phyloP scores from a whole-genome alignment of 30 jellyfish, hydroid and myxozoan genomes.

The Catostylus mosaicus region DNA sequence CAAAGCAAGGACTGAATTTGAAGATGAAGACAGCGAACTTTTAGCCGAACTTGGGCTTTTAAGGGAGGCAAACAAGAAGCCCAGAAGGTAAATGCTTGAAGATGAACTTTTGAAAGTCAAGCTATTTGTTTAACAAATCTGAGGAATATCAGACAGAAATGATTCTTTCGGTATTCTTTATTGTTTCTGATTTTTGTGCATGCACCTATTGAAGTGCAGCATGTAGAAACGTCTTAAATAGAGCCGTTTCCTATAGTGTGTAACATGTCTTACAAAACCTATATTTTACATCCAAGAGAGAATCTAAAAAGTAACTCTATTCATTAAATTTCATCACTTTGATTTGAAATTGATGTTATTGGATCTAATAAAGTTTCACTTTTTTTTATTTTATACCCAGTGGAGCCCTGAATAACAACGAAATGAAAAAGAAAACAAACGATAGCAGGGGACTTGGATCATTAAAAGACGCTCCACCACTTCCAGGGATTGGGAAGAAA shows the following conservation, averaged over 20 bases:
- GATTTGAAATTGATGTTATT: background rate
- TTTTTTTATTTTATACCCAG: constrained; percentile 8
- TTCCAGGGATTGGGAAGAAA: constrained; percentile 68
- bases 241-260: no score
- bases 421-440: constrained; percentile 11
- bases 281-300: no score
- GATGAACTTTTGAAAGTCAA: no score
- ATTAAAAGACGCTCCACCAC: constrained; percentile 83
- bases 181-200: no score
- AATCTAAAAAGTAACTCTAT: no score
- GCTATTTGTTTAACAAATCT: no score
- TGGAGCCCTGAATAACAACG: constrained; percentile 20
- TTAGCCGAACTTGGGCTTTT: constrained; percentile 82
- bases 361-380: background rate
- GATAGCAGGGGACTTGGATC: constrained; percentile 56
- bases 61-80: constrained; percentile 46
- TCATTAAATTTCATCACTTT: background rate
- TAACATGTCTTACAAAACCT: no score
- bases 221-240: no score
- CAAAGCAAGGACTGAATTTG: constrained; percentile 3
- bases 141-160: no score
- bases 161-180: no score
- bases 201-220: no score
- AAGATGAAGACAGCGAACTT: constrained; percentile 78
- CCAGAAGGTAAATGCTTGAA: constrained; percentile 10